A percentile compares a stretch with the other conserved stretches of the same genome.
Evolutionary conservation across 2,797 vertebrate genomes (phyloP).

Genomic region (Malacoraja senta): DNA sequence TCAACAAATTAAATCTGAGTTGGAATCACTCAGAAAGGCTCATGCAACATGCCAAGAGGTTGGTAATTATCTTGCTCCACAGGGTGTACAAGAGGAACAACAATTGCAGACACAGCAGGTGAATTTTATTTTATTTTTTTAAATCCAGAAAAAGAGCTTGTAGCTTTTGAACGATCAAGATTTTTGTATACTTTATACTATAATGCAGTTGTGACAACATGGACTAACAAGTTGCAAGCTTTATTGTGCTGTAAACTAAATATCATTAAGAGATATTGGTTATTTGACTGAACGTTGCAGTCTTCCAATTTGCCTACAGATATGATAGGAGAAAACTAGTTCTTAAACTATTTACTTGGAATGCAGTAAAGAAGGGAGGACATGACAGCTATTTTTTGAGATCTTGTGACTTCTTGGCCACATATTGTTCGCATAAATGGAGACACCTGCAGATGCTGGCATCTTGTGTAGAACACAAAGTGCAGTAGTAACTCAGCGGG

Average conservation of each 20-base stretch:
- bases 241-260: not conserved
- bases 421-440: not conserved
- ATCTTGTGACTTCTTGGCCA: not conserved
- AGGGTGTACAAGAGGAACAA: conserved; percentile 47
- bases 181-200: not conserved
- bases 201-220: not conserved
- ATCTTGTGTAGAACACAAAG: too few relatives aligned
- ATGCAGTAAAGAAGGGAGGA: not conserved
- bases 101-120: conserved; percentile 55
- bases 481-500: too few relatives aligned
- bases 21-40: conserved; percentile 55
- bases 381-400: not conserved
- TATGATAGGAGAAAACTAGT: not conserved
- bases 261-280: not conserved
- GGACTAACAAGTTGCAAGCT: too few relatives aligned
- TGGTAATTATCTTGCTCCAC: conserved; percentile 47
- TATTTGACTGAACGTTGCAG: not conserved
- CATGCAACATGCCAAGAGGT: conserved; percentile 53
- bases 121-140: conserved; percentile 39
- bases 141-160: not conserved
- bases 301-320: not conserved
- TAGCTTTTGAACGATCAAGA: not conserved
- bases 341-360: conserved; percentile 2
- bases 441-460: too few relatives aligned
- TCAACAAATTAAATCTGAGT: conserved; percentile 52